Conservation (phyloP, 1,140 invertebrate species). For the Trichoplusia ni region DNA sequence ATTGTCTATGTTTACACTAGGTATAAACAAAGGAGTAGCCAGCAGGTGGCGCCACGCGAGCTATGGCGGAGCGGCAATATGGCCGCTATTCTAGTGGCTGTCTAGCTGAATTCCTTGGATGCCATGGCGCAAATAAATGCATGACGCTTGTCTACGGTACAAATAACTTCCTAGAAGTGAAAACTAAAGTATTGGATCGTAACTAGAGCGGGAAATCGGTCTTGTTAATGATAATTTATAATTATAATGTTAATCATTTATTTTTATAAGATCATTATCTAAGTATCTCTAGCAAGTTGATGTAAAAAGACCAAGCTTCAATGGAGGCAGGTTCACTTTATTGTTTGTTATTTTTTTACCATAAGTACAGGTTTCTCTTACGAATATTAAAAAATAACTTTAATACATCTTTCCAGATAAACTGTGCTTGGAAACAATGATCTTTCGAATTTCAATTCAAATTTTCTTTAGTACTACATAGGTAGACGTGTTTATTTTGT, state of each 20-base stretch:
- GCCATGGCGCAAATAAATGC: constrained; percentile 15
- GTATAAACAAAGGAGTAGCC: constrained; percentile 9
- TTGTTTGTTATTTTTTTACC: too few relatives aligned
- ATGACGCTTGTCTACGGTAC: constrained; percentile 6
- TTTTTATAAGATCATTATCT: too few relatives aligned
- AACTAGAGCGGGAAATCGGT: constrained; percentile 12
- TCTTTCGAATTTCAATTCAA: too few relatives aligned
- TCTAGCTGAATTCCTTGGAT: constrained; percentile 20
- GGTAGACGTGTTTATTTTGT: too few relatives aligned
- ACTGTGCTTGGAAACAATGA: too few relatives aligned
- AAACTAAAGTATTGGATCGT: constrained; percentile 2
- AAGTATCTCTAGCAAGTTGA: too few relatives aligned
- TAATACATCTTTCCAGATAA: too few relatives aligned
- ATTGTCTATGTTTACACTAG: constrained; percentile 24
- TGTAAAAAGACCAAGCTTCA: too few relatives aligned
- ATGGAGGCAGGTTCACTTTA: too few relatives aligned
- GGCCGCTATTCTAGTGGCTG: constrained; percentile 10
- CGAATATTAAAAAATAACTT: too few relatives aligned
- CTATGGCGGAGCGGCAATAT: constrained; percentile 21
- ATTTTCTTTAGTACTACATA: too few relatives aligned
- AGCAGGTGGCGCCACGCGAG: constrained; percentile 12
- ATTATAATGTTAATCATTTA: not conserved
- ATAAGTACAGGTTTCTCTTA: too few relatives aligned
- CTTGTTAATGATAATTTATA: not conserved
- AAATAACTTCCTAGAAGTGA: constrained; percentile 11